Percentiles rank a stretch among this genome's conserved stretches.
phyloP scores from a whole-genome alignment of 2,797 vertebrate species.

The Hozukius guyotensis region DNA sequence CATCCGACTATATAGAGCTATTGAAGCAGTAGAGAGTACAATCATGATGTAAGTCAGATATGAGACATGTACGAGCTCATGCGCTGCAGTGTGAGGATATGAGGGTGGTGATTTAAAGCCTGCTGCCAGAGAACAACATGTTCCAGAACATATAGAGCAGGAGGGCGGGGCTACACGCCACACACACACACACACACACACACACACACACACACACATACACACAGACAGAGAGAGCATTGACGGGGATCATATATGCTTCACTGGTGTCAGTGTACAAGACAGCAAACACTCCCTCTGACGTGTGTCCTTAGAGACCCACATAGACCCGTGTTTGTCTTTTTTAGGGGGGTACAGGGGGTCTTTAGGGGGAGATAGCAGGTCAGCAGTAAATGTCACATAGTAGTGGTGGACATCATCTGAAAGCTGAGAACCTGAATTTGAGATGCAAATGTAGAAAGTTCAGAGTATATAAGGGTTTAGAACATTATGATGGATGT shows the following conservation, averaged over 20 bases:
- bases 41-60: background rate
- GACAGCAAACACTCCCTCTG: background rate
- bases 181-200: background rate
- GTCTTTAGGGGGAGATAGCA: background rate
- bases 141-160: conserved; percentile 13
- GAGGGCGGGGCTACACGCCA: background rate
- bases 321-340: background rate
- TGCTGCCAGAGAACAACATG: conserved; percentile 40
- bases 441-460: background rate
- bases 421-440: background rate
- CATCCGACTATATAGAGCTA: background rate
- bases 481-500: too few relatives aligned
- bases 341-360: too few relatives aligned
- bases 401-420: background rate
- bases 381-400: background rate
- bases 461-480: background rate
- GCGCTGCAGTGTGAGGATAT: background rate
- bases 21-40: background rate
- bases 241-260: background rate
- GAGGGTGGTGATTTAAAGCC: background rate
- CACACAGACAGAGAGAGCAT: background rate
- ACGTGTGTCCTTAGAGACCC: background rate
- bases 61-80: background rate
- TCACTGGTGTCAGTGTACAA: background rate
- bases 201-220: background rate